Base-by-base conservation (phyloP, 2,888 invertebrate genomes). In the Helobdella robusta region DNA sequence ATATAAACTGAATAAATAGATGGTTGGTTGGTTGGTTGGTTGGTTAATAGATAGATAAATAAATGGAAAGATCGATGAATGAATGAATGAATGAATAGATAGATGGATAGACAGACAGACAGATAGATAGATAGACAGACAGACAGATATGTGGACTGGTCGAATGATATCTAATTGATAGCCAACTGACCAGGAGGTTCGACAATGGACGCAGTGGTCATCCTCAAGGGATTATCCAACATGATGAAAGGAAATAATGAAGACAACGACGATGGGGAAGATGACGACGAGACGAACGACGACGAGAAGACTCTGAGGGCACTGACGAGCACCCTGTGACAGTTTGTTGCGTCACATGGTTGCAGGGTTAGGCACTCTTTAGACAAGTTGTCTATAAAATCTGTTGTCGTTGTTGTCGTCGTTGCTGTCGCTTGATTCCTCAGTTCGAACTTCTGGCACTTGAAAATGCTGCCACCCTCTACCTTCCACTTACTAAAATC, bases 131-230 rank as follows among this genome's bases (percentile, higher is more conserved):
- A 40, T 11, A 40, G 11, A 40, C 18, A 40, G 11, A 11, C 11
- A 40, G 11, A 11, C 11, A 15, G 18, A 15, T 18, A 40, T 15
- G 11, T 18, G 18, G 18, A 40, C 11, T 18, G 18, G 18, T 40
- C 40, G 18, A 40, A 40, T 11, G 18, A 15, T 40, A 11, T 40
- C 11, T 40, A 15, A 40, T 40, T 18, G 40, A 15, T 40, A 11
- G 40, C 18, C 25, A 30, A 56, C 56, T 56, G 28, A 56, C 56
- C 28, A 28, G 56, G 5, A 25, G 56, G 56, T 56, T 56, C 56
- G n/a, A 56, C 8, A 6, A 56, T n/a, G 23, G 56, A 30, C 25
- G 56, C 56, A n/a, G 28, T 56, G 30, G 32, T 56, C 1, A 56
- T 56, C 23, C n/a, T 2, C 23, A 56, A n/a, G 8, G 28, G 56